Percentiles rank a stretch among this genome's conserved stretches.
Evolutionary conservation across 2,113 vertebrate species (phyloP).

Genomic region (Dermatemys mawii): DNA sequence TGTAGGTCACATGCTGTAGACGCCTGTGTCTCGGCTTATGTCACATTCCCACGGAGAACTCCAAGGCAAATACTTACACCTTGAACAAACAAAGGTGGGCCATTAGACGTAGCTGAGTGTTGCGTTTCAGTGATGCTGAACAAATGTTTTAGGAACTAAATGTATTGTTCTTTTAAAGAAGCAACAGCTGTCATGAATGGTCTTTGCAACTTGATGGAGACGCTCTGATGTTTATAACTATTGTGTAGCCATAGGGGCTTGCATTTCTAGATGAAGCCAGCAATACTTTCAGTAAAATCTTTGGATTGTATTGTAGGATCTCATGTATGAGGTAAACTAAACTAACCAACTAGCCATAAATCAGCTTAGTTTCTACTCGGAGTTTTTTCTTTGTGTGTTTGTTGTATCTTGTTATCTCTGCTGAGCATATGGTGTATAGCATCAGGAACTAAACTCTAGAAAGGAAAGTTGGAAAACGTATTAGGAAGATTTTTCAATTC

Average conservation of each 20-base stretch:
- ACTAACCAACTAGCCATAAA: background rate
- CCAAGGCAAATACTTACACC: constrained; percentile 75
- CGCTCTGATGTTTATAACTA: background rate
- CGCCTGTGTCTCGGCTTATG: constrained; percentile 65
- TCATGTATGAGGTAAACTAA: background rate
- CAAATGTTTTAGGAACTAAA: constrained; percentile 39
- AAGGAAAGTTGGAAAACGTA: background rate
- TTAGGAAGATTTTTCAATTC: background rate
- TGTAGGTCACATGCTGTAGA: constrained; percentile 51
- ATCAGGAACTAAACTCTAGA: background rate
- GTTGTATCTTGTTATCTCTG: background rate
- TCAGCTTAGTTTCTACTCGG: background rate
- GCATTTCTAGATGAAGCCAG: background rate
- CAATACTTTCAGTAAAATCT: background rate
- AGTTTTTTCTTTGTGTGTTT: background rate
- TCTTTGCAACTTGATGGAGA: rapidly evolving
- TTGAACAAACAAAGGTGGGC: constrained; percentile 80
- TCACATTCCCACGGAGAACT: constrained; percentile 76
- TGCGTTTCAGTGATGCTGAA: constrained; percentile 52
- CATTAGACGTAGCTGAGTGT: constrained; percentile 35
- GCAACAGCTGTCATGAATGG: background rate
- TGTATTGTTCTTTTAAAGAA: background rate
- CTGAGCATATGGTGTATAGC: background rate
- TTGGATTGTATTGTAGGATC: background rate
- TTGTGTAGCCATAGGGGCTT: rapidly evolving